A percentile compares a stretch with the other conserved stretches of the same genome.
Evolutionary conservation across 2,888 invertebrate species (phyloP).

Genomic region (Arrhopalites spinosus): DNA sequence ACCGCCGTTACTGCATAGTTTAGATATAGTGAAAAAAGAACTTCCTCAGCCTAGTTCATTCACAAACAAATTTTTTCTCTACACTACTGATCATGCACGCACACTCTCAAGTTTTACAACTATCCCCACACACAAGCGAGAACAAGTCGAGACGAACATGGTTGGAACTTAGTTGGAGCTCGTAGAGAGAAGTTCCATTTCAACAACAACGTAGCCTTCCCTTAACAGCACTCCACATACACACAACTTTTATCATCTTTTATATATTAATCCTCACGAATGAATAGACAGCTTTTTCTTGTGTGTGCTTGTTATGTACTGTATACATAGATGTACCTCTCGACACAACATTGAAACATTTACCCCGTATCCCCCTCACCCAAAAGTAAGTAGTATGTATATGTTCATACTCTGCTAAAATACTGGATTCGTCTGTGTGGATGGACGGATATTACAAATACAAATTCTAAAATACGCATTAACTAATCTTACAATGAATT

Average conservation of each 20-base stretch:
- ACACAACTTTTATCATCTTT: slow-evolving; percentile 8
- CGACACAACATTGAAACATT: background rate
- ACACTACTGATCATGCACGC: slow-evolving; percentile 42
- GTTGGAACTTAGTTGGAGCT: background rate
- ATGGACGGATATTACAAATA: background rate
- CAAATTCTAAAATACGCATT: background rate
- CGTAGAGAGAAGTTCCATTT: background rate
- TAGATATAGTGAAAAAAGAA: too few relatives aligned
- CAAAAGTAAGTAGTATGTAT: background rate
- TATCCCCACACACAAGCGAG: slow-evolving; percentile 8
- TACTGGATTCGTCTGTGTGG: slow-evolving; percentile 1
- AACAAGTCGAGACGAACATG: slow-evolving; percentile 16
- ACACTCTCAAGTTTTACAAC: slow-evolving; percentile 42
- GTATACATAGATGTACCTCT: background rate
- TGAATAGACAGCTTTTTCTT: slow-evolving; percentile 4
- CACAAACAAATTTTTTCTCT: slow-evolving; percentile 47
- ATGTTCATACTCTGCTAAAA: background rate
- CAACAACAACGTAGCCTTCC: slow-evolving; percentile 2
- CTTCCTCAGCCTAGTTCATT: slow-evolving; percentile 40
- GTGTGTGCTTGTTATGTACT: background rate
- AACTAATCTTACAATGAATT: background rate
- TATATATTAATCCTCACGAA: slow-evolving; percentile 9
- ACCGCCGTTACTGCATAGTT: slow-evolving; percentile 26
- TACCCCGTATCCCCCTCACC: background rate
- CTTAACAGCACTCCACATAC: background rate